Conservation (phyloP, 2,888 invertebrate species). For the Monoplex corrugatus region DNA sequence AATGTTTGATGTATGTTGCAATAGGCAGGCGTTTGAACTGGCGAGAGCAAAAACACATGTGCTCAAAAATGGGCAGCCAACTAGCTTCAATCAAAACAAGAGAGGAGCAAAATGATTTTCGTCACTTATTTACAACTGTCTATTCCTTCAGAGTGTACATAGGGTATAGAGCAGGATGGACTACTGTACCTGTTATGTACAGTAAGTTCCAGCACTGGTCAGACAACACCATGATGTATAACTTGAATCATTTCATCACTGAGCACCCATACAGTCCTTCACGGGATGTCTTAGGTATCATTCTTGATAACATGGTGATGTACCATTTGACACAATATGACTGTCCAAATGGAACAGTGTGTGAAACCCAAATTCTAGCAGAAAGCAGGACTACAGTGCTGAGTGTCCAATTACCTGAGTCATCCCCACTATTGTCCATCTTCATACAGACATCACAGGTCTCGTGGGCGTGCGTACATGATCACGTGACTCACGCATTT, state of each 20-base stretch:
- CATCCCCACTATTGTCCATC: too few relatives aligned
- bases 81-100: slow-evolving; percentile 1
- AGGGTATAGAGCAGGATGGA: not conserved
- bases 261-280: not conserved
- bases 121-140: not conserved
- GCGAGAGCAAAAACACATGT: not conserved
- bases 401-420: not conserved
- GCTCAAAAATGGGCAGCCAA: not conserved
- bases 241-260: not conserved
- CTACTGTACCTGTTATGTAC: not conserved
- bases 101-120: not conserved
- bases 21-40: not conserved
- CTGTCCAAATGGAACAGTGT: not conserved
- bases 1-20: not conserved
- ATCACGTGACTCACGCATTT: not conserved
- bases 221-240: not conserved
- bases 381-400: not conserved
- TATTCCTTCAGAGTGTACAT: not conserved
- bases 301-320: not conserved
- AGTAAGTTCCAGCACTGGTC: slow-evolving; percentile 2
- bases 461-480: not conserved
- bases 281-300: not conserved
- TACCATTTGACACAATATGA: too few relatives aligned
- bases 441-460: not conserved
- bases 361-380: not conserved